Percentiles rank a stretch among this genome's conserved stretches.
phyloP scores from a whole-genome alignment of 2,113 vertebrate genomes.

The Aldabrachelys gigantea region DNA sequence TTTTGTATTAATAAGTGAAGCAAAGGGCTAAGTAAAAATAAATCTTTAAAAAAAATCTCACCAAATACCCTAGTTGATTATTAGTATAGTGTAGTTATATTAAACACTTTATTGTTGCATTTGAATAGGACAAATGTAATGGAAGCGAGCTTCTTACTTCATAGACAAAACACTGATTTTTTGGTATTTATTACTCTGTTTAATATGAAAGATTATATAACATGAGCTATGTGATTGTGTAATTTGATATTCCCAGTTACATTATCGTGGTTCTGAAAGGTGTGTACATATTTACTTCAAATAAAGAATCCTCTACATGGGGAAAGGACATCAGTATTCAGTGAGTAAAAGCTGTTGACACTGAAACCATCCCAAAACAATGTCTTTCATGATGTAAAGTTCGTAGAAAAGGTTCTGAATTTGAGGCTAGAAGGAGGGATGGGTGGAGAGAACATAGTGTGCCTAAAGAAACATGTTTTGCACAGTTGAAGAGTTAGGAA shows the following conservation, averaged over 20 bases:
- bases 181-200: neutral
- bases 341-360: conserved; percentile 26
- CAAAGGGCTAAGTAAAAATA: neutral
- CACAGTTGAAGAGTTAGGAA: conserved; percentile 37
- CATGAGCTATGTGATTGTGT: neutral
- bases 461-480: neutral
- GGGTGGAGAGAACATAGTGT: conserved; percentile 47
- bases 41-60: neutral
- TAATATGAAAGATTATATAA: neutral
- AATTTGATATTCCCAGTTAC: conserved; percentile 46
- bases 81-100: neutral
- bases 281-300: conserved; percentile 26
- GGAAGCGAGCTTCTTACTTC: neutral
- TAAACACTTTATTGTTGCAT: conserved; percentile 1
- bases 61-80: neutral
- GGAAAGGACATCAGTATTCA: conserved; percentile 40
- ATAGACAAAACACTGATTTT: conserved; percentile 7
- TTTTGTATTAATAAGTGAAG: neutral
- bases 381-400: conserved; percentile 47
- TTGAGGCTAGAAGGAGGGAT: neutral
- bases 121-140: neutral
- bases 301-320: conserved; percentile 13
- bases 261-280: neutral
- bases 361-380: conserved; percentile 53
- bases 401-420: conserved; percentile 50